phyloP scores from a whole-genome alignment of 2,797 vertebrate species.

The Galagoides demidoff region DNA sequence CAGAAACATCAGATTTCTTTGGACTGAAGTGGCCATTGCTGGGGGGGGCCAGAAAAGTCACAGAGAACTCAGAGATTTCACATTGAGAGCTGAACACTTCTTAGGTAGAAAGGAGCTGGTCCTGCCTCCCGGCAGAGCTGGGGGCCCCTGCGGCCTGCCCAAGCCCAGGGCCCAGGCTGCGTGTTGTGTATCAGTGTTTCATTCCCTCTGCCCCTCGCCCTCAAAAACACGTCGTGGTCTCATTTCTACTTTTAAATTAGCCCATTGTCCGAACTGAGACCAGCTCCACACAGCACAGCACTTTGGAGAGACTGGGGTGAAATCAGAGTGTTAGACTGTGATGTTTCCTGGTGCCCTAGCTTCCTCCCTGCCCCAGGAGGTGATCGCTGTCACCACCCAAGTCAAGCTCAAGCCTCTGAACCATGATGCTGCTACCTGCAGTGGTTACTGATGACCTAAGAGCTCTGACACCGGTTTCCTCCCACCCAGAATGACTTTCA shows the following conservation, averaged over 20 bases:
- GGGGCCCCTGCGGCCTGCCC: neutral
- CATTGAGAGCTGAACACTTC: neutral
- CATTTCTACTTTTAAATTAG: neutral
- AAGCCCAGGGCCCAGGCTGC: neutral
- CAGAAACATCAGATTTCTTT: conserved; percentile 19
- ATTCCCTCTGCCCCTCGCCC: neutral
- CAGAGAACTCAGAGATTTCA: neutral
- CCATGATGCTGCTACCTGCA: fast-evolving
- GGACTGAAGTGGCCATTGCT: neutral
- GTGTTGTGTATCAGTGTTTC: neutral
- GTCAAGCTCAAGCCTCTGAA: neutral
- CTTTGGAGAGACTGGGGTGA: neutral
- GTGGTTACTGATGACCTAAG: neutral
- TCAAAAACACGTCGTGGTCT: neutral
- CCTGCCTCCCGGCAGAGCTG: neutral
- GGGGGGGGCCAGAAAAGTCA: neutral
- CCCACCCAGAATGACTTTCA: neutral
- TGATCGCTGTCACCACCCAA: neutral
- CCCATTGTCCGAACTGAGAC: neutral
- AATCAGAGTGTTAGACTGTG: neutral
- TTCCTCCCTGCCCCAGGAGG: neutral
- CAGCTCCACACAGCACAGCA: neutral
- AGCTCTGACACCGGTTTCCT: neutral
- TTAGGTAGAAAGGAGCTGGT: neutral
- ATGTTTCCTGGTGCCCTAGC: neutral